A percentile compares a stretch with the other conserved stretches of the same genome.
Conservation (phyloP, 2,113 vertebrate species). For the Chaetura pelagica region DNA sequence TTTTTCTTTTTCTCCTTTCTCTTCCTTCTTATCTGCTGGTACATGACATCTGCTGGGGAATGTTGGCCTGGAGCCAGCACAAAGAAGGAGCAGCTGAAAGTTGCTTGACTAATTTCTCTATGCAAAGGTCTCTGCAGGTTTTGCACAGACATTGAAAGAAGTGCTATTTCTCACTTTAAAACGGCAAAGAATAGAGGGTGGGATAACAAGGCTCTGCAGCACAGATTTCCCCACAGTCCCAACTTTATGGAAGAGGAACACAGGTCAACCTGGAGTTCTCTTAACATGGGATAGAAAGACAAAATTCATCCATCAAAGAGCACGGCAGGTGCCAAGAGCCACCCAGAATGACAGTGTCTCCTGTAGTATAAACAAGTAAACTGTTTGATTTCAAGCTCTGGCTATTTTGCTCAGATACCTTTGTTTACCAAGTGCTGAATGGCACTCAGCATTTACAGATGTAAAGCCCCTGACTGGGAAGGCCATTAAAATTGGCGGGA, state of each 20-base stretch:
- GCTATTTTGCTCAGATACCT: conserved; percentile 50
- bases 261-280: neutral
- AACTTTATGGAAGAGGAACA: neutral
- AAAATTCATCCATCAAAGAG: conserved; percentile 19
- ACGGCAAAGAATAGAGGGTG: neutral
- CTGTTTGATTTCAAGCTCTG: conserved; percentile 53
- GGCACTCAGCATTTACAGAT: conserved; percentile 63
- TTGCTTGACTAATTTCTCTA: conserved; percentile 48
- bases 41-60: conserved; percentile 72
- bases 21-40: conserved; percentile 55
- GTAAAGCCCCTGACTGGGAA: conserved; percentile 69
- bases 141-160: conserved; percentile 43
- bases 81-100: conserved; percentile 67
- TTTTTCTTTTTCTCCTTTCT: neutral
- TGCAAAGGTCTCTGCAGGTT: conserved; percentile 18
- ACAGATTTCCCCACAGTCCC: neutral
- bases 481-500: conserved; percentile 69
- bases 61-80: conserved; percentile 61
- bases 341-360: conserved; percentile 28
- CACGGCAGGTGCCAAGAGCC: conserved; percentile 62
- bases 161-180: conserved; percentile 41
- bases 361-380: conserved; percentile 52
- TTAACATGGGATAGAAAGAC: neutral
- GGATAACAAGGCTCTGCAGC: neutral
- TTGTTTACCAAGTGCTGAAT: conserved; percentile 65